phyloP scores from a whole-genome alignment of 2,797 vertebrate genomes.

The Falco concolor region DNA sequence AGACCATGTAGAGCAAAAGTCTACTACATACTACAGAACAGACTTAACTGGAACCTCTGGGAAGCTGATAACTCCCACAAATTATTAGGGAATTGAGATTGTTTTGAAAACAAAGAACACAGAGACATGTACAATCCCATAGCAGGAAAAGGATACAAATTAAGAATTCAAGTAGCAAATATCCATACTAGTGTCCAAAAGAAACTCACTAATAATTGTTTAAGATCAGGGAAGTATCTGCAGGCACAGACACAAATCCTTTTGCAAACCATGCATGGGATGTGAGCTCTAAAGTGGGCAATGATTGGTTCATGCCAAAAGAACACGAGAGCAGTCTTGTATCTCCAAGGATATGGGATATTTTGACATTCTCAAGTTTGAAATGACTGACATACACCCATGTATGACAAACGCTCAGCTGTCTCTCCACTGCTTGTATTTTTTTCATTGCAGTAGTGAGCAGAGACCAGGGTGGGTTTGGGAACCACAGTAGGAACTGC shows the following conservation, averaged over 20 bases:
- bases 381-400: neutral
- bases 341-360: neutral
- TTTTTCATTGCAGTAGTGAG: neutral
- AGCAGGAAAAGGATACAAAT: neutral
- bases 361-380: neutral
- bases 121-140: neutral
- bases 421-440: neutral
- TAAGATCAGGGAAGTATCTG: neutral
- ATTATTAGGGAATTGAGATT: neutral
- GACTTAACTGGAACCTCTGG: neutral
- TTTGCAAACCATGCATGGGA: neutral
- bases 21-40: too few species aligned
- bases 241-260: neutral
- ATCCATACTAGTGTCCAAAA: neutral
- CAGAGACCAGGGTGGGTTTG: neutral
- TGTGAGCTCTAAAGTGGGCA: neutral
- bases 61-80: neutral
- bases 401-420: too few species aligned
- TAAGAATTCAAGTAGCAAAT: neutral
- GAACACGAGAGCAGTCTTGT: neutral
- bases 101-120: neutral
- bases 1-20: too few species aligned
- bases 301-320: neutral
- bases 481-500: neutral
- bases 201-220: neutral